phyloP scores from a whole-genome alignment of 2,888 invertebrate species.

The Zaprionus obscuricornis region DNA sequence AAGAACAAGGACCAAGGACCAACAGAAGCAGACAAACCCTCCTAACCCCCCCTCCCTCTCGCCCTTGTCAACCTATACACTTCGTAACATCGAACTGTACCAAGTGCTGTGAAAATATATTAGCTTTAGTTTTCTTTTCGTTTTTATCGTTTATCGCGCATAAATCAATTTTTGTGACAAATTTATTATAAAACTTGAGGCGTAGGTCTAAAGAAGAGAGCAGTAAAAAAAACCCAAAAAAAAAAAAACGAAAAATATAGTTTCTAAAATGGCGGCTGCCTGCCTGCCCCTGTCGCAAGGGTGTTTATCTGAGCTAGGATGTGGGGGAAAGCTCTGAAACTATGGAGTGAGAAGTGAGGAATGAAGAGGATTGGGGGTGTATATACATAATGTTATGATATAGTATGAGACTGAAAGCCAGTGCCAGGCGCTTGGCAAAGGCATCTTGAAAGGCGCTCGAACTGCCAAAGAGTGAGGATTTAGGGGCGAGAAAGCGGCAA shows the following conservation, averaged over 20 bases:
- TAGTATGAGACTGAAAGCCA: slow-evolving; percentile 31
- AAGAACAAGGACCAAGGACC: no score
- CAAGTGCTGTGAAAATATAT: slow-evolving; percentile 60
- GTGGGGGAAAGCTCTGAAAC: neutral
- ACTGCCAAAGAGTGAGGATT: no score
- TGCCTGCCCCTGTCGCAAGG: slow-evolving; percentile 18
- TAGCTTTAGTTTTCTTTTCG: slow-evolving; percentile 44
- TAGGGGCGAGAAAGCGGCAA: neutral
- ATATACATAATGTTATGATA: slow-evolving; percentile 40
- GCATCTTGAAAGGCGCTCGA: no score
- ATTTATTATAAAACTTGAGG: slow-evolving; percentile 76
- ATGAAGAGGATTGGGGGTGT: neutral
- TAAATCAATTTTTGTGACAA: slow-evolving; percentile 81
- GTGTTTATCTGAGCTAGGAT: slow-evolving; percentile 13
- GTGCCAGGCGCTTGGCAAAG: slow-evolving; percentile 53
- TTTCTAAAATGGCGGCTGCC: slow-evolving; percentile 47
- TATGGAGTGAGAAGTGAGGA: neutral
- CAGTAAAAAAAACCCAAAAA: slow-evolving; percentile 5
- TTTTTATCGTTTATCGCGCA: slow-evolving; percentile 78
- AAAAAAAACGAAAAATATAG: slow-evolving; percentile 43
- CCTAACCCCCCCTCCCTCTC: no score
- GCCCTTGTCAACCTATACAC: no score
- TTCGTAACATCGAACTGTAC: neutral
- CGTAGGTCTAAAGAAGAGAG: slow-evolving; percentile 25
- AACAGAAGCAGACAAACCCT: slow-evolving; percentile 6